Base-by-base conservation (phyloP, 1,140 invertebrate species). In the Dermatophagoides farinae region DNA sequence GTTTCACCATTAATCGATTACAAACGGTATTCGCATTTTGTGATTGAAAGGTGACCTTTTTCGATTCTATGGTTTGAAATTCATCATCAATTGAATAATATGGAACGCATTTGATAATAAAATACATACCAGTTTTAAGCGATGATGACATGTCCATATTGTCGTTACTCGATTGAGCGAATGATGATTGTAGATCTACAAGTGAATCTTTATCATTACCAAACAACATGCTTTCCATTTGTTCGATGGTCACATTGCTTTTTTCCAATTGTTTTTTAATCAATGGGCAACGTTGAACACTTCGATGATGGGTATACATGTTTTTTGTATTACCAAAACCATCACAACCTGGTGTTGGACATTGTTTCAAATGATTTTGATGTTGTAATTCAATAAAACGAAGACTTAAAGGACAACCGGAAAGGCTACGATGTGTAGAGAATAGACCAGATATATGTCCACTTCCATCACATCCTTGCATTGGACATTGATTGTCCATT, bases 401-500 rank as follows among this genome's bases (percentile, higher is more conserved):
- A 25, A 31, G 18, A 12, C 22, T 37, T 23, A 31, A 18, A 1
- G 52, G 38, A 57, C 54, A 57, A 41, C 38, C 54, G 31, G n/a
- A 41, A 11, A 57, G 40, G 40, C 54, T 57, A 14, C 84, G 77
- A 72, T 87, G 85, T 46, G 85, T 85, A 38, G 83, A 81, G 72
- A 86, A 88, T 74, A 86, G 86, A 64, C 85, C 84, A 20, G 84
- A 85, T 39, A 85, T 79, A 72, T 88, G 85, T 61, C 86, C 86
- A 11, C 82, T 85, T 52, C 86, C 86, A 71, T 88, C 84, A 75
- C 82, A 84, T 66, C 78, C 79, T 63, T 78, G 78, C 61, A 79
- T 82, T 60, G 81, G 81, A 70, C 82, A 84, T 70, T 80, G 79
- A 70, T 31, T 31, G 31, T 31, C 31, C 31, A 31, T 31, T 31